Evolutionary conservation across 1,140 invertebrate genomes (phyloP).

Genomic region (Cyclina sinensis): DNA sequence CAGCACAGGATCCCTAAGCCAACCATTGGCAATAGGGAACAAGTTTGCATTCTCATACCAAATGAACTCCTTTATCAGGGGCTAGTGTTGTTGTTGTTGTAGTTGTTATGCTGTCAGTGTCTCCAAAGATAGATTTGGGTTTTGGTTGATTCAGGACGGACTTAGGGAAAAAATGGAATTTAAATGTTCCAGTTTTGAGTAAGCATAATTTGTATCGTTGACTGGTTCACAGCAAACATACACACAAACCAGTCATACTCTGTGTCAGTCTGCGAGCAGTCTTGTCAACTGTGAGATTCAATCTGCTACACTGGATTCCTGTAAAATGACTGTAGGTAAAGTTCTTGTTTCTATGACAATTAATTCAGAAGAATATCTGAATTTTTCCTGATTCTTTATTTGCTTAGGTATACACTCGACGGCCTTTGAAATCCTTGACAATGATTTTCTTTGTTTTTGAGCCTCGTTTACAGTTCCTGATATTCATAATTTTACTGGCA

Average conservation of each 20-base stretch:
- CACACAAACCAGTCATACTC: constrained; percentile 40
- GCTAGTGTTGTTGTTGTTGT: constrained; percentile 24
- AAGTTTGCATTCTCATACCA: constrained; percentile 81
- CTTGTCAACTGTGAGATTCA: constrained; percentile 45
- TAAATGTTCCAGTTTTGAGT: constrained; percentile 47
- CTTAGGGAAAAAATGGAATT: constrained; percentile 36
- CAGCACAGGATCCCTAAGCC: constrained; percentile 74
- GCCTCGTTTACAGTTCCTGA: constrained; percentile 46
- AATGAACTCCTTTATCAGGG: constrained; percentile 72
- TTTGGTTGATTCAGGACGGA: background rate
- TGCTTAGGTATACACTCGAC: constrained; percentile 56
- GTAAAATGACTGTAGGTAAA: constrained; percentile 10
- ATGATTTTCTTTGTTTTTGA: constrained; percentile 46
- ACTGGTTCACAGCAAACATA: constrained; percentile 52
- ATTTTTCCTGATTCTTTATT: background rate
- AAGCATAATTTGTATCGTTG: constrained; percentile 17
- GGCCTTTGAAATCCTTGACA: constrained; percentile 51
- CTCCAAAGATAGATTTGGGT: background rate
- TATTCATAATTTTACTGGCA: constrained; percentile 62
- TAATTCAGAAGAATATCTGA: constrained; percentile 6
- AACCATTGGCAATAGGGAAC: constrained; percentile 79
- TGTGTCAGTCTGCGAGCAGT: constrained; percentile 38
- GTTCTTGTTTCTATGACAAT: constrained; percentile 46
- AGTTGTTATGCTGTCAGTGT: background rate
- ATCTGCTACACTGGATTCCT: constrained; percentile 44